Evolutionary conservation across 2,888 invertebrate genomes (phyloP), one percentile per base, ranked within the genome.

Genomic region (Yponomeuta evonymella): DNA sequence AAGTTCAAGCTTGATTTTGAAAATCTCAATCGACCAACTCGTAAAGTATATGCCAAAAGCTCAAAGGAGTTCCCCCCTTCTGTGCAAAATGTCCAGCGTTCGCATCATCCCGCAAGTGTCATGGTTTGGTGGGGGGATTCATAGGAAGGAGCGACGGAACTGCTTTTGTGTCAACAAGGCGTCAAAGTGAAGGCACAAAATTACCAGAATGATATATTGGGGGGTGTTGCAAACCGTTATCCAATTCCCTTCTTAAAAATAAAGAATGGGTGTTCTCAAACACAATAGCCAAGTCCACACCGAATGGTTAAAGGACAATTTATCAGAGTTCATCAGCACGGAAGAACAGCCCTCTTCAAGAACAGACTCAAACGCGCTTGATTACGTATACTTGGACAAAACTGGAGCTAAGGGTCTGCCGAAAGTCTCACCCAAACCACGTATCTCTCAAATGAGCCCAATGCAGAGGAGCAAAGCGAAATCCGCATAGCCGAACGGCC

Each of bases 341-440:
- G 36, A 67, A 15, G 67, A 67, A 36, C 30, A 33, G 33, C 23
- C 23, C 23, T 23, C 23, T 23, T 23, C 23, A 23, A 23, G 5
- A 10, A 43, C 48, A 63, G 23, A 23, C 23, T 23, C 1, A 23
- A 23, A 23, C 23, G 23, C 23, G 23, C 23, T 23, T 23, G 23
- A 23, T 23, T 23, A 23, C 23, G 23, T 23, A n/a, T n/a, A 23
- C 23, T 12, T 69, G 69, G 51, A 69, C 71, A 51, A 69, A 69
- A 66, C 58, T 48, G 29, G 71, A 71, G 48, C 71, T 69, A 15
- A 71, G 65, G 51, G 69, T 66, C 65, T 71, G 71, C 69, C 29
- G 66, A 69, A 71, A 71, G 69, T 58, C 71, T 58, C 69, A 69
- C 63, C 68, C 63, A 69, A 69, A 71, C 58, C 48, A 23, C 65